Evolutionary conservation across 64 coral and sea anemone genomes (phyloP).

Genomic region (Anthopleura sola): DNA sequence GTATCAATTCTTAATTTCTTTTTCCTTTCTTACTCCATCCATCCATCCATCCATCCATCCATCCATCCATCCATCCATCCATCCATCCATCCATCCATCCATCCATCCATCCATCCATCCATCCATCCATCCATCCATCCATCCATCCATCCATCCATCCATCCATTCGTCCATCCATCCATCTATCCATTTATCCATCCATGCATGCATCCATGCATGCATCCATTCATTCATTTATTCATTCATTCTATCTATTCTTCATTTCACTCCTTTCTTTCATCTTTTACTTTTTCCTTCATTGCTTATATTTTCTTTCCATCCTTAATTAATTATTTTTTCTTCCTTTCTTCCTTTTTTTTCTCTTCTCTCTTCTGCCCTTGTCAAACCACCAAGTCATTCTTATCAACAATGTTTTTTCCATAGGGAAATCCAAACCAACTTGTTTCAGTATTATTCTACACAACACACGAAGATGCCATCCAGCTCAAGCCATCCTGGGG

Average conservation of each 20-base stretch:
- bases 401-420: neutral
- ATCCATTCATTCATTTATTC: too few species aligned
- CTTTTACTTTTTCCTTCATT: too few species aligned
- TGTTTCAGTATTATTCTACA: constrained; percentile 87
- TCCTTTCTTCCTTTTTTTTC: too few species aligned
- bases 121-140: neutral
- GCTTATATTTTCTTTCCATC: too few species aligned
- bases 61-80: neutral
- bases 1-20: too few species aligned
- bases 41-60: neutral
- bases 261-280: neutral
- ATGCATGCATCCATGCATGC: too few species aligned
- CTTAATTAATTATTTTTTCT: too few species aligned
- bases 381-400: too few species aligned
- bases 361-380: neutral
- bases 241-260: neutral
- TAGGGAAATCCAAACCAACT: constrained; percentile 67
- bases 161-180: too few species aligned
- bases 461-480: constrained; percentile 64
- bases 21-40: too few species aligned
- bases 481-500: constrained; percentile 47
- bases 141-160: neutral
- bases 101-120: neutral
- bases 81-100: neutral
- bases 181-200: too few species aligned